Evolutionary conservation across 2,888 invertebrate genomes (phyloP).

Genomic region (Mesorhabditis belari): DNA sequence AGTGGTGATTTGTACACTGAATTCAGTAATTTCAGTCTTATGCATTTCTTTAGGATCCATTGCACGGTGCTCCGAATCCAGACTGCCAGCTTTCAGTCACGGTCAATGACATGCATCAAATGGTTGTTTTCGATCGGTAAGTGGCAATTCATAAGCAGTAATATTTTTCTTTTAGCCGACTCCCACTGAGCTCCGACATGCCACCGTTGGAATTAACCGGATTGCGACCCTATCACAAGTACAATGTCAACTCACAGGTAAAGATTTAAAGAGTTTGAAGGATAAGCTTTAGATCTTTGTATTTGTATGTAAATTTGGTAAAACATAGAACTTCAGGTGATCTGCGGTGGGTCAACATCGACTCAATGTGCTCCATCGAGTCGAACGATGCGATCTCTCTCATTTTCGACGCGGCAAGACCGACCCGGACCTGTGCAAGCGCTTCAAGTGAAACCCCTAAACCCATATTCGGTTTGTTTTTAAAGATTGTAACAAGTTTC

Average conservation of each 20-base stretch:
- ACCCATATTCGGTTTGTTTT: constrained; percentile 41
- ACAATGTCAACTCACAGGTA: constrained; percentile 42
- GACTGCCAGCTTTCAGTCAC: constrained; percentile 39
- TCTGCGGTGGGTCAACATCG: constrained; percentile 5
- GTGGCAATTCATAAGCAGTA: neutral
- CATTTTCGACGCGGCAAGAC: constrained; percentile 43
- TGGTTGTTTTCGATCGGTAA: constrained; percentile 35
- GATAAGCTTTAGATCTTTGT: constrained; percentile 16
- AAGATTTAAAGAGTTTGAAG: constrained; percentile 6
- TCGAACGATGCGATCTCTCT: constrained; percentile 30
- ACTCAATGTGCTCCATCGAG: constrained; percentile 27
- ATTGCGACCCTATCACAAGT: constrained; percentile 46
- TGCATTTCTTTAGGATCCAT: neutral
- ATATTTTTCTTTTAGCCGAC: constrained; percentile 8
- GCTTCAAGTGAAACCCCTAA: constrained; percentile 21
- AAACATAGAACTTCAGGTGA: no score
- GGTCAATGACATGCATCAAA: constrained; percentile 37
- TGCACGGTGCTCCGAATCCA: neutral
- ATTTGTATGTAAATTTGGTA: no score
- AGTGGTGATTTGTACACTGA: neutral
- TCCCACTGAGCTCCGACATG: constrained; percentile 12
- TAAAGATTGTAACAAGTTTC: no score
- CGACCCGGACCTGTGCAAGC: constrained; percentile 40
- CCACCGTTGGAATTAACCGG: constrained; percentile 37
- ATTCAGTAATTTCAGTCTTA: neutral